Evolutionary conservation across 2,113 vertebrate species (phyloP), one percentile per base, ranked within the genome.

Genomic region (Poeciliopsis retropinna): DNA sequence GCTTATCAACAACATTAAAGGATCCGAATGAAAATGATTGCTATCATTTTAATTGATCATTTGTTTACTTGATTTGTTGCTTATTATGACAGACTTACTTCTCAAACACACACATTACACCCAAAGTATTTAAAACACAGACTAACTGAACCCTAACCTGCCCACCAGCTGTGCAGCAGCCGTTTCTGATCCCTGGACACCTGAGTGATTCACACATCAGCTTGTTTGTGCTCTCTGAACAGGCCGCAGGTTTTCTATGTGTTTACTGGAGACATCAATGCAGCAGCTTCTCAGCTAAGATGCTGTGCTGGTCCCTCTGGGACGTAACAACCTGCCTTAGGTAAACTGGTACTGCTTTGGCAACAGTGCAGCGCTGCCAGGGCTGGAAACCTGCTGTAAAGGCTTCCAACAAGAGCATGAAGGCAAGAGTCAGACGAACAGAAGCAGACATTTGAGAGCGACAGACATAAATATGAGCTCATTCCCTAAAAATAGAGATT

Each of bases 151-250:
- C 77, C 72, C 66, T 51, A 68, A 72, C 75, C 73, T 63, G 30
- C 11, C 65, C 17, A 32, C 72, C 82, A 68, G 29, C 75, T 74
- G 81, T 72, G 22, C 73, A 68, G 51, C 0, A 79, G 72, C 73
- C 73, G 76, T 60, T 34, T 30, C 75, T 65, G 65, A 67, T 37
- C 1, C 2, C 65, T 14, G n/a, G 2, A 64, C 30, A 70, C 78
- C 15, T 79, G 85, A 85, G 61, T 73, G 76, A 81, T 61, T 79
- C 76, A 8, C 73, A 60, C 68, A 76, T 82, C 74, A 12, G 70
- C 80, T 73, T 86, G 83, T 86, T 86, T 83, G 82, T 80, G 54
- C 65, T 73, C 75, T 60, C 32, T 73, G 67, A 79, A 73, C 29
- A 64, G 25, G 72, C 76, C 73, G 15, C 34, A 68, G 70, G 32